Evolutionary conservation across 2,797 vertebrate species (phyloP).

Genomic region (Sebastes flavidus): DNA sequence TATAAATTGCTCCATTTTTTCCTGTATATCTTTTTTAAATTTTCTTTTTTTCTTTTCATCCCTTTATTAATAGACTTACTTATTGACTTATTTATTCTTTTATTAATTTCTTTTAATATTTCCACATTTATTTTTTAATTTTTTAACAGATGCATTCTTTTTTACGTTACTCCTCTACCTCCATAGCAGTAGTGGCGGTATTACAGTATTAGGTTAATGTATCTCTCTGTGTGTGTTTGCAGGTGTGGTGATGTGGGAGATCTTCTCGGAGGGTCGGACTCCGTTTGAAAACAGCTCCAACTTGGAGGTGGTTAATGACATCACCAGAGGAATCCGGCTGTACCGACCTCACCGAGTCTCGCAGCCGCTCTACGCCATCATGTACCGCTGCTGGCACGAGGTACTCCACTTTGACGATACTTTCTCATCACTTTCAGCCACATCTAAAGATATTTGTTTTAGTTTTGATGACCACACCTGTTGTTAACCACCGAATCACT

Average conservation of each 20-base stretch:
- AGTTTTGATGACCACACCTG: not conserved
- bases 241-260: constrained; percentile 94
- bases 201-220: not conserved
- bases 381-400: constrained; percentile 93
- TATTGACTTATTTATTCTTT: too few relatives aligned
- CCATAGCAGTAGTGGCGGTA: not conserved
- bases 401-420: constrained; percentile 41
- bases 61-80: too few relatives aligned
- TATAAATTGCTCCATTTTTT: too few relatives aligned
- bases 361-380: constrained; percentile 80
- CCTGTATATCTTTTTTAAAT: too few relatives aligned
- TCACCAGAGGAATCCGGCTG: constrained; percentile 87
- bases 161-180: too few relatives aligned
- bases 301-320: constrained; percentile 84
- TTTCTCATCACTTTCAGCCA: not conserved
- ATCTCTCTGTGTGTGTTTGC: constrained; percentile 8
- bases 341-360: constrained; percentile 85
- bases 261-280: constrained; percentile 87
- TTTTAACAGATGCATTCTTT: too few relatives aligned
- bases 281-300: constrained; percentile 88
- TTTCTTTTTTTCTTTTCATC: not conserved
- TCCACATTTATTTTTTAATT: too few relatives aligned
- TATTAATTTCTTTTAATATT: too few relatives aligned
- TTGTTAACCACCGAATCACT: not conserved
- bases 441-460: not conserved